Evolutionary conservation across 2,888 invertebrate genomes (phyloP).

Genomic region (Osmoderma eremita): DNA sequence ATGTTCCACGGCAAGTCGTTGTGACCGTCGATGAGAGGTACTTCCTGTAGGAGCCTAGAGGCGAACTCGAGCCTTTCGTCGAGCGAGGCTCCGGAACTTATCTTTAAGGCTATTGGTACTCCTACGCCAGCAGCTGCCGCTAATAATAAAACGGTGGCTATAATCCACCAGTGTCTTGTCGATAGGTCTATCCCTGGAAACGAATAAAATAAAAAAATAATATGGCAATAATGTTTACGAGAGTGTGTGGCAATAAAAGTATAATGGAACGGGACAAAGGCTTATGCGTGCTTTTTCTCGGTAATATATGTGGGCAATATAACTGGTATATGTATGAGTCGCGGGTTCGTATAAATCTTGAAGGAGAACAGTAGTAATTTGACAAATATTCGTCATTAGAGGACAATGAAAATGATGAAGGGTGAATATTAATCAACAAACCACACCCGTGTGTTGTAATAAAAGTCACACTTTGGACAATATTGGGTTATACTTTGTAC

Average conservation of each 20-base stretch:
- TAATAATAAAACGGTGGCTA: conserved; percentile 78
- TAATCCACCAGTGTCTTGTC: conserved; percentile 79
- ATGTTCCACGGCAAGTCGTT: conserved; percentile 94
- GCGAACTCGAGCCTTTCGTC: conserved; percentile 81
- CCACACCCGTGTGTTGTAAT: neutral
- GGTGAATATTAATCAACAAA: conserved; percentile 24
- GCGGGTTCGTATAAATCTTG: conserved; percentile 20
- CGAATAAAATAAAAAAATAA: conserved; percentile 37
- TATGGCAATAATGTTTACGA: conserved; percentile 37
- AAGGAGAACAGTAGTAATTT: conserved; percentile 26
- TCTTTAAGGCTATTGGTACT: conserved; percentile 80
- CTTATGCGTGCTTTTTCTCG: conserved; percentile 18
- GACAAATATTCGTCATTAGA: conserved; percentile 30
- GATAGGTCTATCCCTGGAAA: conserved; percentile 68
- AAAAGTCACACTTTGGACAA: conserved; percentile 1
- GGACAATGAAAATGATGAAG: conserved; percentile 22
- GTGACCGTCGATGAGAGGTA: conserved; percentile 86
- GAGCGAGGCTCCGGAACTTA: conserved; percentile 79
- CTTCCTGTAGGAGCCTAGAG: conserved; percentile 77
- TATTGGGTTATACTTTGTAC: neutral
- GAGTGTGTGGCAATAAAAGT: conserved; percentile 33
- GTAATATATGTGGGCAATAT: conserved; percentile 32
- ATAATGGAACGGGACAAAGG: conserved; percentile 16
- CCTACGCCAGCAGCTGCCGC: conserved; percentile 84
- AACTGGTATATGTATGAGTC: conserved; percentile 21